A percentile compares a stretch with the other conserved stretches of the same genome.
Conservation (phyloP, 2,113 vertebrate genomes). For the Lamprotornis superbus region DNA sequence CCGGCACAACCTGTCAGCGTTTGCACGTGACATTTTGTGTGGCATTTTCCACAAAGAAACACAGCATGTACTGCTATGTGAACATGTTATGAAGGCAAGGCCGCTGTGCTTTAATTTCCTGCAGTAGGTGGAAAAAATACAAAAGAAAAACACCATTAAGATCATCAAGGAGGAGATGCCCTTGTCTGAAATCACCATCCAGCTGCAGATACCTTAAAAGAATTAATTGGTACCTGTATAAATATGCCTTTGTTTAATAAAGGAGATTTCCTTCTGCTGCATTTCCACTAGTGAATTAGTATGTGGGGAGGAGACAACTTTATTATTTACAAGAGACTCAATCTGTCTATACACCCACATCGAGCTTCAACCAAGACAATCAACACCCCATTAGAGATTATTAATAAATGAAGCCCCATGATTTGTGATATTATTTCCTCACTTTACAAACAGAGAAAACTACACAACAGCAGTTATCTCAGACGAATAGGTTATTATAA, state of each 20-base stretch:
- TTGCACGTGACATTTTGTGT: fast-evolving
- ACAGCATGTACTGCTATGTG: too few species aligned
- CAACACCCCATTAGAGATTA: not conserved
- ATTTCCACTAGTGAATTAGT: not conserved
- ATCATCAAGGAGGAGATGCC: not conserved
- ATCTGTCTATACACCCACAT: not conserved
- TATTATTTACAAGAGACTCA: not conserved
- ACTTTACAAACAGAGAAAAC: not conserved
- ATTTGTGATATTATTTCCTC: slow-evolving; percentile 2
- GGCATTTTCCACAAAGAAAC: not conserved
- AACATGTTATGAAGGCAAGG: not conserved
- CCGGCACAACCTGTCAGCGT: fast-evolving
- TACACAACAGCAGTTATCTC: slow-evolving; percentile 1
- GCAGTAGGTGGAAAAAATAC: not conserved
- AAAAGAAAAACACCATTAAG: not conserved
- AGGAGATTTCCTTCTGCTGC: not conserved
- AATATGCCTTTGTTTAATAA: not conserved
- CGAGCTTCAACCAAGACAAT: not conserved
- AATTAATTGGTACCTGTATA: not conserved
- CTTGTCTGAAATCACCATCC: not conserved
- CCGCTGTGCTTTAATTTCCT: not conserved
- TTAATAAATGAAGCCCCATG: not conserved
- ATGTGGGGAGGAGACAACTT: not conserved
- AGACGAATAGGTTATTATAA: not conserved
- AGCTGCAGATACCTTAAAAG: not conserved